A percentile compares a stretch with the other conserved stretches of the same genome.
Conservation (phyloP, 1,140 invertebrate species). For the Eupristina koningsbergeri region DNA sequence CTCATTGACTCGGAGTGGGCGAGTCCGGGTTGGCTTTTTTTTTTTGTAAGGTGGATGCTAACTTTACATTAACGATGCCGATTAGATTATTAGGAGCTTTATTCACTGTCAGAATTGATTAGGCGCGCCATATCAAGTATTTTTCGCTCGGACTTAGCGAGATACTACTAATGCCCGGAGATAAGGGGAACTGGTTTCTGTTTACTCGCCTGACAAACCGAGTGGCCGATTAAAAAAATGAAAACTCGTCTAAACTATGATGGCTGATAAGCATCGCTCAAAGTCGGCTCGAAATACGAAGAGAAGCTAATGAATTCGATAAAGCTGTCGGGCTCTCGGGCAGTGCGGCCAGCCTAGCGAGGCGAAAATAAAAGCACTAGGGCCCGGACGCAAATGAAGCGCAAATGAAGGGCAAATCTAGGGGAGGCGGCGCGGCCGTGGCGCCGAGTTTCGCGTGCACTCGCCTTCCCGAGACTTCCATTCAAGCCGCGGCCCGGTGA, state of each 20-base stretch:
- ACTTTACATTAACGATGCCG: background rate
- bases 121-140: background rate
- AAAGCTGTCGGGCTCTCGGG: background rate
- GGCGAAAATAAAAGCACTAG: too few relatives aligned
- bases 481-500: conserved; percentile 41
- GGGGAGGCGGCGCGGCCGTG: too few relatives aligned
- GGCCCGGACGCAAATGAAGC: too few relatives aligned
- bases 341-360: too few relatives aligned
- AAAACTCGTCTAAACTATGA: background rate
- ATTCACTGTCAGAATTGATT: background rate
- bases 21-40: too few relatives aligned
- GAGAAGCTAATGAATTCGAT: background rate
- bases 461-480: conserved; percentile 21
- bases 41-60: too few relatives aligned
- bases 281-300: background rate
- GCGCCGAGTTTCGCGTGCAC: background rate
- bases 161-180: background rate
- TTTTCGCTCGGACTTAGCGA: background rate
- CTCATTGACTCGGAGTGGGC: too few relatives aligned
- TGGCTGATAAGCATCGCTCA: background rate
- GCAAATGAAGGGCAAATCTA: too few relatives aligned
- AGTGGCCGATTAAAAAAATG: background rate
- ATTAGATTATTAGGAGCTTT: background rate
- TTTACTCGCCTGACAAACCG: background rate
- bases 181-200: background rate